Evolutionary conservation across 1,140 invertebrate genomes (phyloP).

Genomic region (Eueides isabella): DNA sequence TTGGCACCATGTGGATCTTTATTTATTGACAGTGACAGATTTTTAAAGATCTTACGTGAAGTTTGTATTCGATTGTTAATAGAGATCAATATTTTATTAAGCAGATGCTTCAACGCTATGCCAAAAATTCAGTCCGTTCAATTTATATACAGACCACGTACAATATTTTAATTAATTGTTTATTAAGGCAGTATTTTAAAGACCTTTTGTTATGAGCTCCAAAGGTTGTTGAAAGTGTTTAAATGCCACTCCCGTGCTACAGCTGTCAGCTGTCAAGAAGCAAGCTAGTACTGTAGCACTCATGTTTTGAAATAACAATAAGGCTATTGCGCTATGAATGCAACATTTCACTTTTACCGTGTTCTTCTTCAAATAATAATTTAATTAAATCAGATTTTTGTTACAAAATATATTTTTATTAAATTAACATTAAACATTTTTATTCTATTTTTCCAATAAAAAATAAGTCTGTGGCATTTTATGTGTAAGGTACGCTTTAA

Average conservation of each 20-base stretch:
- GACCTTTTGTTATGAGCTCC: not conserved
- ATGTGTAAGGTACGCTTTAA: no score
- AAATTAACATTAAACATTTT: no score
- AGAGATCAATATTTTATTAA: no score
- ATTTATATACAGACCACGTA: not conserved
- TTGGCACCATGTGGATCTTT: no score
- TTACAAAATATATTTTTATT: not conserved
- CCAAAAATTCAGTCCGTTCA: not conserved
- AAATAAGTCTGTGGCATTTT: no score
- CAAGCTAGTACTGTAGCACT: not conserved
- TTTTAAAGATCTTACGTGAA: no score
- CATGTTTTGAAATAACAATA: constrained; percentile 1
- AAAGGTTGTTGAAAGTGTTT: not conserved
- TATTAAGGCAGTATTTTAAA: constrained; percentile 2
- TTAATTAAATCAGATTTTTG: not conserved
- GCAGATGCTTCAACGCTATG: not conserved
- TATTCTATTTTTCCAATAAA: no score
- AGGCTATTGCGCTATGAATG: not conserved
- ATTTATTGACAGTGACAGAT: no score
- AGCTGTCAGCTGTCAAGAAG: constrained; percentile 10
- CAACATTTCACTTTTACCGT: not conserved
- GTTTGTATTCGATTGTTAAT: no score
- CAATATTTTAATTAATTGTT: constrained; percentile 7
- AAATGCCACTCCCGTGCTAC: not conserved
- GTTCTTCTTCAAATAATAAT: not conserved